phyloP scores from a whole-genome alignment of 2,888 invertebrate genomes.

The Stratiomys singularior region DNA sequence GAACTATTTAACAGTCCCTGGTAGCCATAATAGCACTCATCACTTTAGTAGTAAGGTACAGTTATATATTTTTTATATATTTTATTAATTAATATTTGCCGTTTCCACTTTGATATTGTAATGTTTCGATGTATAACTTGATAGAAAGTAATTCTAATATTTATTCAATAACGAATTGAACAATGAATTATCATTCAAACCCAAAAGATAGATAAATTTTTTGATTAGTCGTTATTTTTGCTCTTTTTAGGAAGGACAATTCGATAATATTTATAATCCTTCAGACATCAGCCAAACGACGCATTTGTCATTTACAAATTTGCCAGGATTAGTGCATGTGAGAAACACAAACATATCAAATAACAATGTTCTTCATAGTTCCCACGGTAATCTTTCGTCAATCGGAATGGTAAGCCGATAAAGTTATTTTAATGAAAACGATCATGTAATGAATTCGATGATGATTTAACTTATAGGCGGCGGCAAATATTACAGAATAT shows the following conservation, averaged over 20 bases:
- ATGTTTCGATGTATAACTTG: conserved; percentile 56
- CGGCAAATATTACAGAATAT: conserved; percentile 66
- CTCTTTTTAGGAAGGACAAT: conserved; percentile 43
- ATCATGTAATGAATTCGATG: conserved; percentile 1
- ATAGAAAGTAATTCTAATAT: not conserved
- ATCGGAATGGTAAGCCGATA: conserved; percentile 55
- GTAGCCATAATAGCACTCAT: conserved; percentile 86
- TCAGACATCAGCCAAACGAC: conserved; percentile 54
- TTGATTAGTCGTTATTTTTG: not conserved
- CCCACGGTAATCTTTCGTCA: conserved; percentile 60
- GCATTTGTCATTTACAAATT: conserved; percentile 63
- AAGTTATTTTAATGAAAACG: not conserved
- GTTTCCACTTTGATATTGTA: conserved; percentile 2
- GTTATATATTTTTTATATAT: conserved; percentile 66
- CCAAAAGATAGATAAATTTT: not conserved
- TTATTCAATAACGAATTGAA: conserved; percentile 1
- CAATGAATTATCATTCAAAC: not conserved
- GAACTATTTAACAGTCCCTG: conserved; percentile 89
- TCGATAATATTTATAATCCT: conserved; percentile 50
- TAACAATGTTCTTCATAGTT: conserved; percentile 56
- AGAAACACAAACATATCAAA: conserved; percentile 56
- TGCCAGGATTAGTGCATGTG: conserved; percentile 57
- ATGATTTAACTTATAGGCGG: conserved; percentile 42
- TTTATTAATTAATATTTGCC: conserved; percentile 61
- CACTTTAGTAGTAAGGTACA: conserved; percentile 78